Base-by-base conservation (phyloP, 2,113 vertebrate species). In the Peromyscus leucopus region DNA sequence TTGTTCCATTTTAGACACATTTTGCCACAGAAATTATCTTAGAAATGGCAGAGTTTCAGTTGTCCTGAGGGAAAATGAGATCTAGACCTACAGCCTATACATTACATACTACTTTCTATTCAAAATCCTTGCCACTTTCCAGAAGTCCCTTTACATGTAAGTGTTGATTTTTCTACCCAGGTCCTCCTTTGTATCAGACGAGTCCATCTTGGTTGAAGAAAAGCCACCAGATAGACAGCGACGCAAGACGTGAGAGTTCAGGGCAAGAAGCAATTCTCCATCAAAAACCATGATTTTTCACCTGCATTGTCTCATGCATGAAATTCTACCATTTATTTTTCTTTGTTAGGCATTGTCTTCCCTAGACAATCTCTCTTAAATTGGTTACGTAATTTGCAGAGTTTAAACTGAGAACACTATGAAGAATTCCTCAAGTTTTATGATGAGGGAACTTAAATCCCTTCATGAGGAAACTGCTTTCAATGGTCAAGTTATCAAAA, bases 321-420 rank as follows among this genome's bases (percentile, higher is more conserved):
- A 94, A 93, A 93, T 51, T 89, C 19, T 21, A 79, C 36, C 5
- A 83, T 69, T 82, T 84, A 72, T 86, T 94, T 72, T 59, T 61
- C 24, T 59, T 80, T 78, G 26, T 36, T 76, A n/a, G 71, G 11
- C 22, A 89, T 11, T 21, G 17, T 17, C 39, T 94, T 85, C 36
- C 48, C 24, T 61, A 84, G 48, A 93, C 72, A 26, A 88, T 0
- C 2, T 17, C 28, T 78, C 84, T 76, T 76, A 91, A 51, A 65
- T 2, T 78, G 13, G 8, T 90, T 22, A 65, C 24, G 5, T 67
- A 33, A 93, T 31, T 33, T 72, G 5, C 24, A 55, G 26, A 95
- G 90, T 76, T 67, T 74, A 72, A 89, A 72, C 78, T 2, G 6
- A 82, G 46, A 82, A 92, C 10, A 79, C 24, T 86, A 59, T 36